phyloP scores from a whole-genome alignment of 2,113 vertebrate genomes.

The Siniperca chuatsi region DNA sequence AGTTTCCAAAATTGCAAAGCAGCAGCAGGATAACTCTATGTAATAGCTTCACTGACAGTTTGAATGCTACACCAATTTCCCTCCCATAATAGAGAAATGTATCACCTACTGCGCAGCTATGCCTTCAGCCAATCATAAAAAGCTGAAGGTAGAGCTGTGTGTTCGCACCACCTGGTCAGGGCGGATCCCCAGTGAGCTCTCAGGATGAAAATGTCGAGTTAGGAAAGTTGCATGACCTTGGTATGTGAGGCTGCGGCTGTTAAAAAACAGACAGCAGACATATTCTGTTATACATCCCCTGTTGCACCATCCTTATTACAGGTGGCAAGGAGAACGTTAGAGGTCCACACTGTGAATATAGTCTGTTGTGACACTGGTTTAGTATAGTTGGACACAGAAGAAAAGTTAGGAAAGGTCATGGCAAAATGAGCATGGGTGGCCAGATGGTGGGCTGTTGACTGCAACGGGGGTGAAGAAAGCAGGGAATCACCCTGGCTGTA shows the following conservation, averaged over 20 bases:
- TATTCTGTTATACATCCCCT: conserved; percentile 7
- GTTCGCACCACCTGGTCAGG: conserved; percentile 61
- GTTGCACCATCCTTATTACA: neutral
- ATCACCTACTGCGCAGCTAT: neutral
- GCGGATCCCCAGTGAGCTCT: conserved; percentile 43
- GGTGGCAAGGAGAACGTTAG: conserved; percentile 11
- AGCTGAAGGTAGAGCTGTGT: conserved; percentile 16
- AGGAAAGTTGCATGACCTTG: conserved; percentile 36
- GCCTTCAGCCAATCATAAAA: conserved; percentile 31
- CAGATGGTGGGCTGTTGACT: conserved; percentile 17
- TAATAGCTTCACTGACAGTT: conserved; percentile 46
- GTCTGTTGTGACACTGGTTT: conserved; percentile 8
- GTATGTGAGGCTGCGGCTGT: conserved; percentile 40
- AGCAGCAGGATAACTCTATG: conserved; percentile 1
- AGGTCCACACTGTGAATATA: neutral
- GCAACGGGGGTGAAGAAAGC: conserved; percentile 46
- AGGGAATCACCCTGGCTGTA: conserved; percentile 24
- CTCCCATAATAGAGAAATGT: conserved; percentile 20
- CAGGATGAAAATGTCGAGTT: conserved; percentile 38
- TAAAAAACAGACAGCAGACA: conserved; percentile 41
- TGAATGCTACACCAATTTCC: conserved; percentile 41
- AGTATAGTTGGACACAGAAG: neutral
- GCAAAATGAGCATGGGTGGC: conserved; percentile 34
- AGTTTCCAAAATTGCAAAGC: conserved; percentile 1
- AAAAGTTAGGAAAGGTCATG: conserved; percentile 24